A percentile compares a stretch with the other conserved stretches of the same genome.
Conservation (phyloP, 1,140 invertebrate genomes). For the Nomia melanderi region DNA sequence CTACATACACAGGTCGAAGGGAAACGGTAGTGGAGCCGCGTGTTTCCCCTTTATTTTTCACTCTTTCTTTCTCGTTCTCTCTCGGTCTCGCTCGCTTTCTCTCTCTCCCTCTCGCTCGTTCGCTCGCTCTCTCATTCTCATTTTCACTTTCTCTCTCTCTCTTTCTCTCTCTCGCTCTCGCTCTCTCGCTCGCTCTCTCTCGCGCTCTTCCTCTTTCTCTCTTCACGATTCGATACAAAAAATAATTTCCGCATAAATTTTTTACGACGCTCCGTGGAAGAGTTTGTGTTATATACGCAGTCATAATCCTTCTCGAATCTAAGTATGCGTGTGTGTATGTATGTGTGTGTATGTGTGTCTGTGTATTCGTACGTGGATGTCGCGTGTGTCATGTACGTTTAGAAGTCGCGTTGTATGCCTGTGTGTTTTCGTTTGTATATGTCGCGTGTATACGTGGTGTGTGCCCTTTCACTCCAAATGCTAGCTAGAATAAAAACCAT, state of each 20-base stretch:
- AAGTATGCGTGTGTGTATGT: slow-evolving; percentile 16
- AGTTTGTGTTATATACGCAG: slow-evolving; percentile 43
- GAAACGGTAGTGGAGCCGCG: neutral
- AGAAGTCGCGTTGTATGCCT: neutral
- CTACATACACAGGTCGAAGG: slow-evolving; percentile 33
- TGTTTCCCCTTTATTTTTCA: neutral
- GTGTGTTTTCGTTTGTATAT: neutral
- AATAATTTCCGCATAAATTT: slow-evolving; percentile 70
- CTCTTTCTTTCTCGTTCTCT: neutral
- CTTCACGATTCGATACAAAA: slow-evolving; percentile 74
- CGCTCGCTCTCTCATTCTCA: too few relatives aligned
- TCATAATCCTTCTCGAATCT: slow-evolving; percentile 59
- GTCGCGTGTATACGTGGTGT: too few relatives aligned
- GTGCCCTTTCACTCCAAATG: slow-evolving; percentile 58
- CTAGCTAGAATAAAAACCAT: slow-evolving; percentile 58
- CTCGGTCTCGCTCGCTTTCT: neutral
- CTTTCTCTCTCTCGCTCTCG: neutral
- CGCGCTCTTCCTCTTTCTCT: slow-evolving; percentile 25
- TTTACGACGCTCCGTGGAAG: slow-evolving; percentile 62
- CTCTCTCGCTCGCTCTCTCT: too few relatives aligned
- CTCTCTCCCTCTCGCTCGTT: too few relatives aligned
- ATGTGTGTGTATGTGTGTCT: neutral
- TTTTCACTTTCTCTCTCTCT: neutral
- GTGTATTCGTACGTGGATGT: too few relatives aligned
- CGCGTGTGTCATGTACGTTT: too few relatives aligned